Evolutionary conservation across 2,888 invertebrate species (phyloP), one percentile per base, ranked within the genome.

Genomic region (Eugnorisma glareosa): DNA sequence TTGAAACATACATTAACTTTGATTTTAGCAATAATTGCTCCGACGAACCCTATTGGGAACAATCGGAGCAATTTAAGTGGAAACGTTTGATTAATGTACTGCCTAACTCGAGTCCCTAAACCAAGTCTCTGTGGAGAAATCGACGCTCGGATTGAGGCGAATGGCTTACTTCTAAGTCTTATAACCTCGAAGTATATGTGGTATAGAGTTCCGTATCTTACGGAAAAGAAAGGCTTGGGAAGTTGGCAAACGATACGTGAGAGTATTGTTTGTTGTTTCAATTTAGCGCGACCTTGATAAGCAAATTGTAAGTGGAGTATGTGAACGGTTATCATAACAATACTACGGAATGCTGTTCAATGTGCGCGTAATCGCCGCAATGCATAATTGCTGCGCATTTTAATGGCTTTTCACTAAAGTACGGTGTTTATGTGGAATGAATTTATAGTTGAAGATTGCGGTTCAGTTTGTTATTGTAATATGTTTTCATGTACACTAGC

Each of bases 171-270:
- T 51, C 28, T 40, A 40, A 64, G 15, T 64, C 64, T 1, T 64
- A 64, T 54, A 67, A 70, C 75, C 67, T 73, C 59, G 51, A 75
- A 80, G 10, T 51, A n/a, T n/a, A n/a, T n/a, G n/a, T n/a, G n/a
- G n/a, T n/a, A 66, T 63, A 64, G 67, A 40, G 28, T 82, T 73
- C 74, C 61, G 67, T 35, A 75, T 73, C 48, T 59, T 68, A 68
- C 75, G 77, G 75, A 81, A 79, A 86, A 83, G 77, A 85, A 83
- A 84, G 77, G 73, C 66, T 70, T 75, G 57, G 45, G 68, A 75
- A 79, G 73, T 70, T 72, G 45, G 51, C 61, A 75, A 79, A 75
- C 64, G 67, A 73, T 67, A 75, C 31, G 35, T 72, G 72, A n/a
- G 45, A 63, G 73, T 79, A 82, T 64, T 83, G 63, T 76, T 75